Evolutionary conservation across 2,113 vertebrate genomes (phyloP).

Genomic region (Poecile atricapillus): DNA sequence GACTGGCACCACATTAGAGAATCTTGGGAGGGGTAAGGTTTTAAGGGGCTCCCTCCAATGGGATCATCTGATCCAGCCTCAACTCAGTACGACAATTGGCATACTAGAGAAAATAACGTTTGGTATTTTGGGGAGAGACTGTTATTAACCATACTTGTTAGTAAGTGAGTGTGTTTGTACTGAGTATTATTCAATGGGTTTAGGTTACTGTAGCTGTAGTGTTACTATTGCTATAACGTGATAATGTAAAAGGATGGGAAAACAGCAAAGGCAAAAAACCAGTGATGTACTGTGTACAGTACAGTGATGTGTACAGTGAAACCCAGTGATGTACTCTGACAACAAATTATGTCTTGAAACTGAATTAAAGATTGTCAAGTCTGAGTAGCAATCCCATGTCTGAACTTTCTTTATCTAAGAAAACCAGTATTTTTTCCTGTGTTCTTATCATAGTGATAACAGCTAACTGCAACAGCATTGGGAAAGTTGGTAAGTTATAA

Average conservation of each 20-base stretch:
- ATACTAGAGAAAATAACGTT: not conserved
- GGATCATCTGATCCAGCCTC: not conserved
- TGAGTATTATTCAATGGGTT: not conserved
- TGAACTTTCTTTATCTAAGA: not conserved
- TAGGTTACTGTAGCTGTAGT: not conserved
- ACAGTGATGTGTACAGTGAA: too few relatives aligned
- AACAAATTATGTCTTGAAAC: not conserved
- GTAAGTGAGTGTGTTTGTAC: not conserved
- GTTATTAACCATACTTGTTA: not conserved
- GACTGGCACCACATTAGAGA: not conserved
- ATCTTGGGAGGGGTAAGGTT: not conserved
- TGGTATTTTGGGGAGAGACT: not conserved
- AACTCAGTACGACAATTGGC: not conserved
- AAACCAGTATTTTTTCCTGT: not conserved
- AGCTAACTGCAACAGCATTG: not conserved
- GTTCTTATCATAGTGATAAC: not conserved
- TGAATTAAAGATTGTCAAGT: not conserved
- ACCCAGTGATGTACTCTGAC: not conserved
- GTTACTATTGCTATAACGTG: not conserved
- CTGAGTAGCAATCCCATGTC: not conserved
- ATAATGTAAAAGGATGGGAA: not conserved
- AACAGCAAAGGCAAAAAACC: not conserved
- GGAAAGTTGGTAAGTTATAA: not conserved
- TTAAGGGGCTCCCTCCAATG: not conserved
- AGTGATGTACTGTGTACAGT: not conserved